Evolutionary conservation across 2,113 vertebrate species (phyloP), one percentile per base, ranked within the genome.

Genomic region (Cephalopterus ornatus): DNA sequence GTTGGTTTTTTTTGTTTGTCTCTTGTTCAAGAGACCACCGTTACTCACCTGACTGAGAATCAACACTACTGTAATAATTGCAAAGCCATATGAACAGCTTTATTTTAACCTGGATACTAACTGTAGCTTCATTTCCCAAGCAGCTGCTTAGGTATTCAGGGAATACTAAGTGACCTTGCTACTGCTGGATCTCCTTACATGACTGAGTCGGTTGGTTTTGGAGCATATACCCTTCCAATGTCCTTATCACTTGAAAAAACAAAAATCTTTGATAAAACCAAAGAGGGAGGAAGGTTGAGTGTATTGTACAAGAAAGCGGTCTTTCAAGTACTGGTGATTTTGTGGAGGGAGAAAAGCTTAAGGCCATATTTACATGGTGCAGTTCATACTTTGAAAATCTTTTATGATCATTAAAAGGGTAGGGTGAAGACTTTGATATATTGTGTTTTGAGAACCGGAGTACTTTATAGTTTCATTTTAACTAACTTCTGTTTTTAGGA

Each of bases 341-440:
- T 42, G 41, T 2, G 2, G n/a, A 71, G 44, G 44, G 76, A 87
- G 71, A 91, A 49, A 91, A 71, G 47, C 89, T 92, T 85, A 56
- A 55, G 77, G 84, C 52, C 5, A 1, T 91, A n/a, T 93, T 95
- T 93, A 65, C 0, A 0, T 75, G 65, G 65, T 75, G 63, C 56
- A 47, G 52, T 71, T 95, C 47, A 41, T 61, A 70, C 73, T 96
- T 95, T 93, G 76, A 95, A 93, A 79, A 59, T 88, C 27, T 82
- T 81, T 59, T 74, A 75, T 62, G 63, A 80, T 93, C 63, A 17
- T 93, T 94, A 77, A 84, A 93, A 77, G 63, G 55, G 28, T 58
- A 70, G 35, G 30, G 35, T 74, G 72, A 90, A 84, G 59, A 23
- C 85, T 88, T 96, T 77, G 68, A 84, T 95, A 49, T 18, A 49